These are phyloP conservation scores for Eidolon helvum DNA, from an alignment of 2,113 vertebrate species.

Conservation along the genomic window DNA sequence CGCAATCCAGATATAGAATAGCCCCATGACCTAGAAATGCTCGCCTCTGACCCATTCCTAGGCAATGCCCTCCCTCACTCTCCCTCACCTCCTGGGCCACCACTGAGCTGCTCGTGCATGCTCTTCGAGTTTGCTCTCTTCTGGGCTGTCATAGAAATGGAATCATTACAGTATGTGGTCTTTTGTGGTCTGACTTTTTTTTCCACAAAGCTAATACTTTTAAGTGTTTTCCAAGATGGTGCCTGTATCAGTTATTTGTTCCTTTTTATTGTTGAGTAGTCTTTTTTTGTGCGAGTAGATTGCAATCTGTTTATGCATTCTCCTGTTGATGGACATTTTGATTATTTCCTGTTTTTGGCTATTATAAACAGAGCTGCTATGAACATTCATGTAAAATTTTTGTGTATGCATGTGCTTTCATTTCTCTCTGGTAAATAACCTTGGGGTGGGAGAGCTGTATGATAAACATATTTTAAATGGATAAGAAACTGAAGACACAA, in stretches of 20 bases:
- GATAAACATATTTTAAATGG: not conserved
- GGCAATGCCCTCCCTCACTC: too few relatives aligned
- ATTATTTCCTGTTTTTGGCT: not conserved
- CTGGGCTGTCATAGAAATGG: not conserved
- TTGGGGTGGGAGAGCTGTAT: too few relatives aligned
- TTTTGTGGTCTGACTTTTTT: not conserved
- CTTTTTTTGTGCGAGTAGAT: not conserved
- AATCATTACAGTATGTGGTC: not conserved
- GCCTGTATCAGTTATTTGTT: not conserved
- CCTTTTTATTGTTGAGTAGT: not conserved
- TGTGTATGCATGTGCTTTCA: not conserved
- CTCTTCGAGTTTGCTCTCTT: not conserved
- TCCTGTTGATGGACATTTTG: not conserved
- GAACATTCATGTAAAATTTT: not conserved
- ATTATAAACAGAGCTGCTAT: not conserved
- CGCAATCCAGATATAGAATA: not conserved
- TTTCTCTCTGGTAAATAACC: not conserved
- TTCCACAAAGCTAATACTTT: not conserved
- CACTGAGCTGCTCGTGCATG: not conserved
- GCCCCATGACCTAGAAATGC: not conserved
- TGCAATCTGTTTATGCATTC: not conserved
- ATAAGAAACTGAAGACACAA: not conserved
- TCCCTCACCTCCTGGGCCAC: not conserved
- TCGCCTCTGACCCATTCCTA: not conserved
- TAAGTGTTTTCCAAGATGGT: not conserved